Percentiles rank a stretch among this genome's conserved stretches.
Evolutionary conservation across 2,113 vertebrate genomes (phyloP).

Genomic region (Semnornis frantzii): DNA sequence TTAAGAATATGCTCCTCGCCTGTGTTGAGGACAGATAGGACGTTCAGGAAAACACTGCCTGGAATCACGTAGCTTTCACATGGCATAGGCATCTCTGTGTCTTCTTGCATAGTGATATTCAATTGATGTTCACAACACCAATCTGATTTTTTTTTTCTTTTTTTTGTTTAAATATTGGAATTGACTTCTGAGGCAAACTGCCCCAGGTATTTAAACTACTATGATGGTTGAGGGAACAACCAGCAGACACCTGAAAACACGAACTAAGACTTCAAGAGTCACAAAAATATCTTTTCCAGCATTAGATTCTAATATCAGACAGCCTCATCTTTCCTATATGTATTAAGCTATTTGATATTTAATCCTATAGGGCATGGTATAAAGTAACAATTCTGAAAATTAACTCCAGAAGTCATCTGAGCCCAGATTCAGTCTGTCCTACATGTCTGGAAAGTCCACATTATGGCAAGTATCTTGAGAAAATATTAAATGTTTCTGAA

Average conservation of each 20-base stretch:
- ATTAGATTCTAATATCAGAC: neutral
- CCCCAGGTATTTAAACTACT: neutral
- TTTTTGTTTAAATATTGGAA: neutral
- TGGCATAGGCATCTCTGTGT: neutral
- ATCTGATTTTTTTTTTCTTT: neutral
- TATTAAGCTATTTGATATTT: neutral
- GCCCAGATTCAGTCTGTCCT: neutral
- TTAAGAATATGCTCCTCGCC: neutral
- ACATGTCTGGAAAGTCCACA: neutral
- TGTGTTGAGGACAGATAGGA: neutral
- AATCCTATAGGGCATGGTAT: neutral
- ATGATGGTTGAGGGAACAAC: neutral
- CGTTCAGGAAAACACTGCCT: neutral
- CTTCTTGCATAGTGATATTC: neutral
- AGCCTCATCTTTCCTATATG: neutral
- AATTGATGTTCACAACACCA: neutral
- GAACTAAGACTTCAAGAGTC: neutral
- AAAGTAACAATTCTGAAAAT: neutral
- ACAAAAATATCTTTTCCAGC: neutral
- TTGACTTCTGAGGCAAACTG: neutral
- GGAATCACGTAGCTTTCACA: neutral
- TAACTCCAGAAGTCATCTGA: neutral
- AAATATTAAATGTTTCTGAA: neutral
- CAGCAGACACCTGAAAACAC: neutral
- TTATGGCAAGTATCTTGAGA: neutral